Percentiles rank a stretch among this genome's conserved stretches.
phyloP scores from a whole-genome alignment of 2,888 invertebrate species.

The Nycteola revayana region DNA sequence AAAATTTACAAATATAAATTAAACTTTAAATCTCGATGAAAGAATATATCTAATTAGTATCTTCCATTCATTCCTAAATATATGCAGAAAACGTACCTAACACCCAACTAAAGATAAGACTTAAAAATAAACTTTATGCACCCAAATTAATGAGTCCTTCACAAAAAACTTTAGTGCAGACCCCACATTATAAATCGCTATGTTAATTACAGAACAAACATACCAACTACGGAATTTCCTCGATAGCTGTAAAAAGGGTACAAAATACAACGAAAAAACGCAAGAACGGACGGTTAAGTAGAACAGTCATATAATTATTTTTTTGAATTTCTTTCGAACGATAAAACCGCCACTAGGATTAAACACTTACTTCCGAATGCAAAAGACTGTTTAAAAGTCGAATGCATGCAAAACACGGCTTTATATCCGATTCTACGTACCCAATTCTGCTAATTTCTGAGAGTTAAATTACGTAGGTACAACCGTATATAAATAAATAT shows the following conservation, averaged over 20 bases:
- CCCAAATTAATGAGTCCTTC: background rate
- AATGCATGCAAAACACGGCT: conserved; percentile 31
- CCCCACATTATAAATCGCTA: conserved; percentile 16
- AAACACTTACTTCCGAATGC: conserved; percentile 24
- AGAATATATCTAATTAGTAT: too few relatives aligned
- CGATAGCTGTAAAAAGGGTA: conserved; percentile 10
- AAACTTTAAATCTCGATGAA: too few relatives aligned
- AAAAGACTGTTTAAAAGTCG: conserved; percentile 28
- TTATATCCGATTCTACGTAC: conserved; percentile 25
- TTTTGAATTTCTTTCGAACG: conserved; percentile 20
- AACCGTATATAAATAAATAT: too few relatives aligned
- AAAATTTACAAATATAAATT: too few relatives aligned
- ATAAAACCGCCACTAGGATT: conserved; percentile 20
- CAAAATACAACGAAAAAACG: conserved; percentile 3
- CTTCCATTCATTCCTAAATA: too few relatives aligned
- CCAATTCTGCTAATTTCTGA: too few relatives aligned
- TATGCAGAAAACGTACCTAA: too few relatives aligned
- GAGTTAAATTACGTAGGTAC: too few relatives aligned
- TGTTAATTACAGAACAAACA: conserved; percentile 17
- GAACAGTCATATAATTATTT: conserved; percentile 4
- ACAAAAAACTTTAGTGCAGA: conserved; percentile 1
- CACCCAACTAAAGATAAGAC: too few relatives aligned
- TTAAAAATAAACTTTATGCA: too few relatives aligned
- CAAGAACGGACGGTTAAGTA: conserved; percentile 2
- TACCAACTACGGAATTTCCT: background rate